Base-by-base conservation (phyloP, 1,140 invertebrate genomes). In the Zaprionus davidi region DNA sequence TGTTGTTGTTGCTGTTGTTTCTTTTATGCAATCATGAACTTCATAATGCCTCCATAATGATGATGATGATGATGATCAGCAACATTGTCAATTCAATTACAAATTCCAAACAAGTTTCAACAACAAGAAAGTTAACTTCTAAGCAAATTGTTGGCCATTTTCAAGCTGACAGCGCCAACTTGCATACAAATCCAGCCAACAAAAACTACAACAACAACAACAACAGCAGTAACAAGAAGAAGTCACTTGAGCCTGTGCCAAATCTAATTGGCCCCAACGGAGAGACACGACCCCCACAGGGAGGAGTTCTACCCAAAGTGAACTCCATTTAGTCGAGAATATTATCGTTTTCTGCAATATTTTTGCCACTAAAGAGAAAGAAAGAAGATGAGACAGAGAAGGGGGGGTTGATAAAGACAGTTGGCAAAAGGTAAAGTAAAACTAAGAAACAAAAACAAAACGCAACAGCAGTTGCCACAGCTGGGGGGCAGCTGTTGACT, bases 21-120 rank as follows among this genome's bases (percentile, higher is more conserved):
- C 38, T 78, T 82, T 79, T 77, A 77, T 76, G 78, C 58, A 79
- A 81, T 78, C 72, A 79, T 58, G 26, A 46, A 15, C 64, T 56
- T 34, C 55, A 36, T 38, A 20, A 55, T 34, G 17, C 20, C 64
- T 56, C 12, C 55, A 36, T 31, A 20, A 55, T 34, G 17, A 22
- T 28, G 2, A 58, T 34, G 4, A 60, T 53, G 4, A 60, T 53
- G 12, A 38, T 59, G 17, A 53, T 74, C 49, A 74, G 70, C 38
- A 65, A 17, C 63, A 56, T 64, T 41, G 53, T 68, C 51, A 69
- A 69, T 69, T 78, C 65, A 75, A 78, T 78, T 78, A 75, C 28
- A 70, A 78, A 74, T 75, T 64, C 76, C 56, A 75, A 78, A 75
- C 71, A 38, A 75, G 76, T 75, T 78, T 62, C 53, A 46, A 59